phyloP scores from a whole-genome alignment of 2,797 vertebrate species.

The Typhlichthys eigenmanni region DNA sequence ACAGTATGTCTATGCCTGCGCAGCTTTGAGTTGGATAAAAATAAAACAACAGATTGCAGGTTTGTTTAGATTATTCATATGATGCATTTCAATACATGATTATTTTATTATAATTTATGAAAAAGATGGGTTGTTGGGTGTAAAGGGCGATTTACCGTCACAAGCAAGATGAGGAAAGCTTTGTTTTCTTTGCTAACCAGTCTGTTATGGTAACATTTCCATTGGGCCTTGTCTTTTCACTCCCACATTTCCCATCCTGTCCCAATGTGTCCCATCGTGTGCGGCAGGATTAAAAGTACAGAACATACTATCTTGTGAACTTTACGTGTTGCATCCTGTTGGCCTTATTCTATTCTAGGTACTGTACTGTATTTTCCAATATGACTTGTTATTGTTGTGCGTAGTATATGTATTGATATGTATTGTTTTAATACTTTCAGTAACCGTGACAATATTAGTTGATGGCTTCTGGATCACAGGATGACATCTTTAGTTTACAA shows the following conservation, averaged over 20 bases:
- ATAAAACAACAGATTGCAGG: too few relatives aligned
- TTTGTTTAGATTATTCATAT: not conserved
- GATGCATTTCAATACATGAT: not conserved
- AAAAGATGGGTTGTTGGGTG: slow-evolving; percentile 4
- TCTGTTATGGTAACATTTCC: slow-evolving; percentile 62
- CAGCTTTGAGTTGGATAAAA: too few relatives aligned
- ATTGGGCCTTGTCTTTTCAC: slow-evolving; percentile 60
- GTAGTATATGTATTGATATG: too few relatives aligned
- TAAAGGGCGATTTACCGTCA: slow-evolving; percentile 39
- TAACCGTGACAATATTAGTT: slow-evolving; percentile 45
- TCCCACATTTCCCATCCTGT: slow-evolving; percentile 65
- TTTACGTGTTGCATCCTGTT: too few relatives aligned
- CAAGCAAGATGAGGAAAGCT: slow-evolving; percentile 44
- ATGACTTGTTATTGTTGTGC: too few relatives aligned
- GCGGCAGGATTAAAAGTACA: too few relatives aligned
- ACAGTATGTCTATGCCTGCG: too few relatives aligned
- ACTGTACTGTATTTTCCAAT: too few relatives aligned
- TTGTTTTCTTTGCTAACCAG: slow-evolving; percentile 59
- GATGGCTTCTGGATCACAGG: slow-evolving; percentile 40
- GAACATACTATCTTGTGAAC: too few relatives aligned
- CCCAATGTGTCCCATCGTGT: slow-evolving; percentile 58
- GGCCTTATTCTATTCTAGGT: too few relatives aligned
- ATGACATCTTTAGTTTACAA: too few relatives aligned
- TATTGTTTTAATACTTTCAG: slow-evolving; percentile 22
- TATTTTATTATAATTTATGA: too few relatives aligned